Evolutionary conservation across 1,140 invertebrate species (phyloP), one percentile per base, ranked within the genome.

Genomic region (Philotrypesis tridentata): DNA sequence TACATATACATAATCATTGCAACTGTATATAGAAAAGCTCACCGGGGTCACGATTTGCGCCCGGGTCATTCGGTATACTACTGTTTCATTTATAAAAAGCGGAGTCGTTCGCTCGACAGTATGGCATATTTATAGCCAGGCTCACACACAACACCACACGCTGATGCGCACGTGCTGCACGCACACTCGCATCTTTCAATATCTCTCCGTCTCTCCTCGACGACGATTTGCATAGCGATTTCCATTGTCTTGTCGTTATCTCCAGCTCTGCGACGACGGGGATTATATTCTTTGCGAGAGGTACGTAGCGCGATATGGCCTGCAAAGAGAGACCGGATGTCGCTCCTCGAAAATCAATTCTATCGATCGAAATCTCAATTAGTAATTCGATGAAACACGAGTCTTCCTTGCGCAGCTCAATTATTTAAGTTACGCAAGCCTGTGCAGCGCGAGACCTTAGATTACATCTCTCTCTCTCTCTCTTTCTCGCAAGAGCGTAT

Each of bases 111-210:
- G 21, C 23, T 65, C 67, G 67, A 37, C 67, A 23, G 21, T 70
- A 31, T n/a, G n/a, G 37, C 17, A 31, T 70, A 70, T 70, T 70
- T 70, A 70, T 70, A 70, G 31, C 67, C n/a, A n/a, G n/a, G n/a
- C n/a, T n/a, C n/a, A n/a, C n/a, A n/a, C n/a, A n/a, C n/a, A n/a
- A n/a, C n/a, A n/a, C n/a, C n/a, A n/a, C n/a, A n/a, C n/a, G n/a
- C n/a, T n/a, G n/a, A n/a, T n/a, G n/a, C n/a, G n/a, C n/a, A n/a
- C n/a, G n/a, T n/a, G n/a, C n/a, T n/a, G n/a, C n/a, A n/a, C n/a
- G n/a, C n/a, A n/a, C n/a, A n/a, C n/a, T n/a, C n/a, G n/a, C n/a
- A n/a, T n/a, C n/a, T n/a, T n/a, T n/a, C n/a, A n/a, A n/a, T 43
- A 11, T 17, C 17, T 55, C 21, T 55, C 1, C n/a, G 6, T 55